phyloP scores from a whole-genome alignment of 2,797 vertebrate species.

The Propithecus deckenii region DNA sequence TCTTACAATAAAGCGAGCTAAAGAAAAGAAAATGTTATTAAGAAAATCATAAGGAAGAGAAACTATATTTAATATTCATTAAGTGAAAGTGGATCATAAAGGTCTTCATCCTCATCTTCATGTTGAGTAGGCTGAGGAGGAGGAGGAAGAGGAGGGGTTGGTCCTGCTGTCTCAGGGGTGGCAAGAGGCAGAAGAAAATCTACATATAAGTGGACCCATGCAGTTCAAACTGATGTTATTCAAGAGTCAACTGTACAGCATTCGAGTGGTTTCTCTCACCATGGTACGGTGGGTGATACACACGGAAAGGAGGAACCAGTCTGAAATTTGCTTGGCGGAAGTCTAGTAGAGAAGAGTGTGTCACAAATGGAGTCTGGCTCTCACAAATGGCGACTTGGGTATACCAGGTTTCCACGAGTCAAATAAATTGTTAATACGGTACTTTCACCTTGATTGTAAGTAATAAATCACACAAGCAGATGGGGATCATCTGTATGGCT shows the following conservation, averaged over 20 bases:
- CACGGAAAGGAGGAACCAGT: neutral
- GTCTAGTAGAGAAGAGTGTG: fast-evolving
- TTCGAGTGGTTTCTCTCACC: neutral
- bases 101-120: too few relatives aligned
- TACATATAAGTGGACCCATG: neutral
- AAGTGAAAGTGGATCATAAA: too few relatives aligned
- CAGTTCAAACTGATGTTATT: neutral
- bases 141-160: neutral
- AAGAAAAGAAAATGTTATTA: too few relatives aligned
- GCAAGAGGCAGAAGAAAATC: neutral
- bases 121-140: too few relatives aligned
- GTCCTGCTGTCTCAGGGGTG: neutral
- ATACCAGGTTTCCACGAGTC: neutral
- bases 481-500: neutral
- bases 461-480: neutral
- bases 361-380: neutral
- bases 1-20: too few relatives aligned
- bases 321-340: neutral
- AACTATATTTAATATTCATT: too few relatives aligned
- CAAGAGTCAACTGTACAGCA: neutral
- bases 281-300: fast-evolving
- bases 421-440: neutral
- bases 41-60: too few relatives aligned
- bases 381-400: neutral
- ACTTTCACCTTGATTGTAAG: neutral